Base-by-base conservation (phyloP, 2,888 invertebrate genomes). In the Aphodius granarius region DNA sequence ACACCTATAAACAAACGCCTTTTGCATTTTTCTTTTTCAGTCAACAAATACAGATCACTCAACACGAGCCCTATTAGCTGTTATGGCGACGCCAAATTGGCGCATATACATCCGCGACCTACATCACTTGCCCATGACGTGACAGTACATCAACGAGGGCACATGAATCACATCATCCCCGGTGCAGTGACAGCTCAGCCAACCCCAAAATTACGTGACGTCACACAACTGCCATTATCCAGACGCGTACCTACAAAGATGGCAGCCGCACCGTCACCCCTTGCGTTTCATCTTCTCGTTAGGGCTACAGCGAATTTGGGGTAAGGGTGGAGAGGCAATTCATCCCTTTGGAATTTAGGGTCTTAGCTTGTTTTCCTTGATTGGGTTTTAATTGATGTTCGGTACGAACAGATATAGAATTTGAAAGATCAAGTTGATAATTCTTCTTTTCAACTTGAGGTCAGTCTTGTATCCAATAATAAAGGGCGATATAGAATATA, bases 171-270 rank as follows among this genome's bases (percentile, higher is more conserved):
- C 43, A 43, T 43, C 43, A 43, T 43, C 43, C 43, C 43, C 43
- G 43, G 43, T 43, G 9, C 13, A 43, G 2, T 43, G 43, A 43
- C 43, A 43, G 43, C 43, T 13, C 9, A 43, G 9, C 74, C 74
- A 74, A 70, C 71, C 74, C 74, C 74, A 64, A 65, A 74, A 71
- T 74, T 21, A 63, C 21, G 63, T 74, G 74, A 74, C 74, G 74
- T 74, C 74, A 74, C 43, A 22, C 63, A 21, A 18, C 74, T 71
- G 74, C 71, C 71, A 74, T 74, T 74, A 74, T 74, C 71, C 71
- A 64, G 74, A 74, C 71, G 43, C 6, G 43, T 13, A 43, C 43
- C 43, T 43, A 43, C 43, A 43, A 43, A 43, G 43, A 43, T 43
- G 43, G 43, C 43, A 13, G 43, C 6, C 43, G 43, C 43, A 6